Conservation (phyloP, 1,140 invertebrate genomes). For the Meloidogyne hapla region DNA sequence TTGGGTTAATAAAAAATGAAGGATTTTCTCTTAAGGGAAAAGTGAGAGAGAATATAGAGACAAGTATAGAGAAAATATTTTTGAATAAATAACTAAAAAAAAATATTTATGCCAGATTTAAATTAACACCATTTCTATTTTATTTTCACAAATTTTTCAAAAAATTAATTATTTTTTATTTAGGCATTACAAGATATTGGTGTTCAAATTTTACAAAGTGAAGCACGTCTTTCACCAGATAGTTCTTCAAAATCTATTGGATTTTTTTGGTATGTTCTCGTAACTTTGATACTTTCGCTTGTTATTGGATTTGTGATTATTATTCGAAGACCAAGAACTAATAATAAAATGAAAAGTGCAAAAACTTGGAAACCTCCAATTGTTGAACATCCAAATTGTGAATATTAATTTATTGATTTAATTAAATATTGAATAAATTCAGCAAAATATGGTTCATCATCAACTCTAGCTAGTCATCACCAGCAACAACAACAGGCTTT, state of each 20-base stretch:
- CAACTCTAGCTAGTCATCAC: neutral
- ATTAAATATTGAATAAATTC: neutral
- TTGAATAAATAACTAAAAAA: no score
- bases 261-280: neutral
- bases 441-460: neutral
- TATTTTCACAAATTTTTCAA: no score
- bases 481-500: neutral
- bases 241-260: neutral
- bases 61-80: no score
- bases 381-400: neutral
- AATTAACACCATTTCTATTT: no score
- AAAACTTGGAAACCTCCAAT: conserved; percentile 22
- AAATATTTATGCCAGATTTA: no score
- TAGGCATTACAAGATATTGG: conserved; percentile 12
- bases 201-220: conserved; percentile 2
- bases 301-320: conserved; percentile 7
- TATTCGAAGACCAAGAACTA: neutral
- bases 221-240: neutral
- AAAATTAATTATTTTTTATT: neutral
- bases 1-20: no score
- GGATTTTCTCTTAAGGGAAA: no score
- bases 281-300: neutral
- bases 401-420: neutral
- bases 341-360: neutral
- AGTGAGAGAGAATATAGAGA: no score